Evolutionary conservation across 2,113 vertebrate genomes (phyloP).

Genomic region (Halichoeres trimaculatus): DNA sequence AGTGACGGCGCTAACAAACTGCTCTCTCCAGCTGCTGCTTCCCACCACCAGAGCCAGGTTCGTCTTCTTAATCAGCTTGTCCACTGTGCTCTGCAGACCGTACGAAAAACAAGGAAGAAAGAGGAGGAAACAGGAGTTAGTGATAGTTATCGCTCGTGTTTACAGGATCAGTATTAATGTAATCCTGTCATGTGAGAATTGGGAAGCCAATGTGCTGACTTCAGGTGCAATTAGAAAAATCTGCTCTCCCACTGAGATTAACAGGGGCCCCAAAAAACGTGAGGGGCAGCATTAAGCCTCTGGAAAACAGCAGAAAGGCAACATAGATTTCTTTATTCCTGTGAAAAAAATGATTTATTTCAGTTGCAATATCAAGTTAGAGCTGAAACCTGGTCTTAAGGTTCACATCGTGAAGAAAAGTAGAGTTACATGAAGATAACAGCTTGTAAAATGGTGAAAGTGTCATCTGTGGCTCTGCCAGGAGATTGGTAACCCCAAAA

Average conservation of each 20-base stretch:
- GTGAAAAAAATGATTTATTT: neutral
- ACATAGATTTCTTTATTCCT: constrained; percentile 29
- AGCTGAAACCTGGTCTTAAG: constrained; percentile 27
- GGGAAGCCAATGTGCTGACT: constrained; percentile 16
- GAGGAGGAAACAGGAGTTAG: neutral
- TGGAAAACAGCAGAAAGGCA: constrained; percentile 14
- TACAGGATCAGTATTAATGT: neutral
- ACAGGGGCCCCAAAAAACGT: constrained; percentile 40
- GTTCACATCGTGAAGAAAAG: neutral
- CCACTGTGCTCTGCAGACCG: constrained; percentile 84
- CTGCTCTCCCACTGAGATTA: constrained; percentile 19
- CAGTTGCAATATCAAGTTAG: constrained; percentile 27
- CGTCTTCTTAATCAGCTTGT: constrained; percentile 90
- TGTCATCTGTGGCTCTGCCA: neutral
- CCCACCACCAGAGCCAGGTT: constrained; percentile 89
- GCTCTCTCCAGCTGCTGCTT: constrained; percentile 89
- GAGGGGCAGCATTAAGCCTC: neutral
- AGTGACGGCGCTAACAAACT: constrained; percentile 89
- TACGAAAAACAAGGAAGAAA: constrained; percentile 14
- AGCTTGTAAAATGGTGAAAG: neutral
- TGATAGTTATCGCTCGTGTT: neutral
- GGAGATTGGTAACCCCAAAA: neutral
- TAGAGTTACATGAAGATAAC: too few species aligned
- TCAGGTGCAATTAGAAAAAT: constrained; percentile 21
- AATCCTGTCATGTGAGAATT: neutral